phyloP scores from a whole-genome alignment of 2,113 vertebrate species.

The Theropithecus gelada region DNA sequence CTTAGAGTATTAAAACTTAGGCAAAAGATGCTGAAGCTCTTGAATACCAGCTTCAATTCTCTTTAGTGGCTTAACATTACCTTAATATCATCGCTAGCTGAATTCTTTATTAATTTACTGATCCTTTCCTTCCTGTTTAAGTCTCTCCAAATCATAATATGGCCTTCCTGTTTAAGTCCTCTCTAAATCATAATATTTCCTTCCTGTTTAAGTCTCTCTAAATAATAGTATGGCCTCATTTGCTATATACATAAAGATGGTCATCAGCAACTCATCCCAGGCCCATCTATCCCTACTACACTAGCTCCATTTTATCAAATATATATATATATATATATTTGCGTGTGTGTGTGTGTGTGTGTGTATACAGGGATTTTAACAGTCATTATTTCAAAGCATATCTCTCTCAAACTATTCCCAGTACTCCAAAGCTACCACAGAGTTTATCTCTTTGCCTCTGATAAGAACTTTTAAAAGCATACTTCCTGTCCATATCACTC shows the following conservation, averaged over 20 bases:
- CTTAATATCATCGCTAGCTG: not conserved
- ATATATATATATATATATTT: no score
- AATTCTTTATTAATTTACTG: not conserved
- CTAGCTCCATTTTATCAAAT: not conserved
- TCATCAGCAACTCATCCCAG: no score
- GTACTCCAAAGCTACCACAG: not conserved
- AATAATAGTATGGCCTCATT: not conserved
- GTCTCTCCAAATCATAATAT: not conserved
- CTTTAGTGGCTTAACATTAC: not conserved
- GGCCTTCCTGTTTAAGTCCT: no score
- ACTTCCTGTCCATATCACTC: not conserved
- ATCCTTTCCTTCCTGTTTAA: not conserved
- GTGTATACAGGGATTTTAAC: fast-evolving
- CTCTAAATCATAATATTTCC: not conserved
- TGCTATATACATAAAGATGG: not conserved
- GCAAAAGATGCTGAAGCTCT: not conserved
- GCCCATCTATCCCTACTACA: fast-evolving
- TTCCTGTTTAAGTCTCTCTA: not conserved
- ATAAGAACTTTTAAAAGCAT: not conserved
- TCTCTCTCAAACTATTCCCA: not conserved
- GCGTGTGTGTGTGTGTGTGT: not conserved
- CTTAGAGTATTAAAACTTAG: not conserved
- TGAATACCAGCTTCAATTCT: not conserved
- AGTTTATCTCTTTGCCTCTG: not conserved
- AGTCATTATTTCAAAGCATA: not conserved